phyloP scores from a whole-genome alignment of 2,797 vertebrate species.

The Aldrovandia affinis region DNA sequence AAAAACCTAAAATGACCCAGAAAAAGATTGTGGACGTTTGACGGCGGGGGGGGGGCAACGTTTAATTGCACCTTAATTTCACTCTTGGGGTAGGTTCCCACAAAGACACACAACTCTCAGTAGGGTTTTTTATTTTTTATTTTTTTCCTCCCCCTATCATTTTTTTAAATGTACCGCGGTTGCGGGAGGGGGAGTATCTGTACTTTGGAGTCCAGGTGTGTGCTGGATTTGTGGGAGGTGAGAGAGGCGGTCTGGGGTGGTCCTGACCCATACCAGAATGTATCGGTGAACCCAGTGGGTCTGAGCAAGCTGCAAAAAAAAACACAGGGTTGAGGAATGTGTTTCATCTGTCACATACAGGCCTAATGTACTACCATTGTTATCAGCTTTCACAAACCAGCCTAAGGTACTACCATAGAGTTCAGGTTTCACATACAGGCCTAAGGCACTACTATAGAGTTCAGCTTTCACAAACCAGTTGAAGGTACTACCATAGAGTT shows the following conservation, averaged over 20 bases:
- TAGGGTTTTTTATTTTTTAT: conserved; percentile 2
- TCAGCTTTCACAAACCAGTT: background rate
- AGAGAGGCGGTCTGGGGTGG: conserved; percentile 42
- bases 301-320: conserved; percentile 66
- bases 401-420: background rate
- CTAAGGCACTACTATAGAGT: background rate
- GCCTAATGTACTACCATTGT: conserved; percentile 5
- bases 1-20: background rate
- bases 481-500: background rate
- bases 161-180: conserved; percentile 35
- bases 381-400: background rate
- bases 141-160: conserved; percentile 24
- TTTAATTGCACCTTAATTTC: conserved; percentile 82
- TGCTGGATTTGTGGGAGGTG: conserved; percentile 50
- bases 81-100: conserved; percentile 79
- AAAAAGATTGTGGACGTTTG: conserved; percentile 27
- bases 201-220: conserved; percentile 39
- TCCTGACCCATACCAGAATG: conserved; percentile 69
- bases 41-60: too few relatives aligned
- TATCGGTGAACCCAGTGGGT: conserved; percentile 66
- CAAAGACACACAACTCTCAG: conserved; percentile 50
- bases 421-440: background rate
- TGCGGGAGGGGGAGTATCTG: conserved; percentile 41
- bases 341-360: conserved; percentile 34
- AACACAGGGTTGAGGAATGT: conserved; percentile 44